Evolutionary conservation across 92 coral and sea anemone genomes (phyloP), one percentile per base, ranked within the genome.

Genomic region (Nematostella vectensis): DNA sequence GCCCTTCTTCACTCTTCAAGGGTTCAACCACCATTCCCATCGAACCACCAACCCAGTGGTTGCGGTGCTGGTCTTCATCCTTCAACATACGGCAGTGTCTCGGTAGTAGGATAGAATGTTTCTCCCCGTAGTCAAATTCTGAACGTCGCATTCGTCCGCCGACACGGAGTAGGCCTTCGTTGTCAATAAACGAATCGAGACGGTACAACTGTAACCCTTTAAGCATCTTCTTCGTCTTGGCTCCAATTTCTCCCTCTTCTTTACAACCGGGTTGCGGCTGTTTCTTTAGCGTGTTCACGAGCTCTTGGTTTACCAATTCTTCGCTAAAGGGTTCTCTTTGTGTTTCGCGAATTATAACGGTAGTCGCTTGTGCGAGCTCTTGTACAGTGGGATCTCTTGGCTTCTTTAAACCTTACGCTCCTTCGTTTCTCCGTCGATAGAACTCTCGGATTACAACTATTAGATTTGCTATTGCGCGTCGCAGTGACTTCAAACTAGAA

Each of bases 381-480:
- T 33, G 8, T 33, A 33, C 40, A 6, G 40, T 33, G 15, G 40
- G 40, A 6, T 33, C 40, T 33, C 40, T 33, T 15, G 40, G 40
- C n/a, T n/a, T n/a, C n/a, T n/a, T n/a, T n/a, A n/a, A n/a, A n/a
- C n/a, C n/a, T n/a, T n/a, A n/a, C n/a, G 40, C 40, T 6, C 40
- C 40, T 33, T 50, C 47, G 2, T 19, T 31, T 54, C 63, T 31
- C 2, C 26, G 29, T 19, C 25, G 47, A 45, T 52, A 29, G 44
- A 52, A 17, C 31, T 19, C 26, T 31, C 51, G 38, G 39, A 37
- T 31, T 39, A 15, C 13, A 13, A 55, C 48, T 31, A 55, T 66
- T 17, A 66, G 61, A 29, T n/a, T 57, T 23, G 72, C 67, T n/a
- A 65, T 54, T 0, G 59, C 59, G 13, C 59, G 30, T 25, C 26